These are phyloP conservation scores for Uloborus diversus DNA, from an alignment of 1,140 invertebrate species.

Conservation along the genomic window DNA sequence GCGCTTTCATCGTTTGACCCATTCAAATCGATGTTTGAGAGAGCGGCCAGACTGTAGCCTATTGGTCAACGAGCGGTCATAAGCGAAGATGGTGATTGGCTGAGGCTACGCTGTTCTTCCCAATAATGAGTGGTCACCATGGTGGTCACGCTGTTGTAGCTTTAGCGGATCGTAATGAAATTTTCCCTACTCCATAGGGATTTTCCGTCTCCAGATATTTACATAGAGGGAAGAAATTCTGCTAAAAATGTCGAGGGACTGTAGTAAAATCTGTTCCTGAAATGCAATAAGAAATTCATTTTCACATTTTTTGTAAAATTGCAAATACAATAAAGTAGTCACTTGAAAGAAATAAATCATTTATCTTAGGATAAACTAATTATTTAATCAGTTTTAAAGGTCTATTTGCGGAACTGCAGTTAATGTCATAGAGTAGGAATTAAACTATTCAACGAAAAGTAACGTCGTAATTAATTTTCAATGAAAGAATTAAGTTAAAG, in stretches of 20 bases:
- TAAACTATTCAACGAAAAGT: too few relatives aligned
- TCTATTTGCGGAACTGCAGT: too few relatives aligned
- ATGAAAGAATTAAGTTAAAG: too few relatives aligned
- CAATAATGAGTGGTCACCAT: slow-evolving; percentile 5
- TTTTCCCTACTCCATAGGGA: not conserved
- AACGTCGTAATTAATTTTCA: too few relatives aligned
- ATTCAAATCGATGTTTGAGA: slow-evolving; percentile 1
- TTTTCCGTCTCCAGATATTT: not conserved
- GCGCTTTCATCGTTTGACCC: not conserved
- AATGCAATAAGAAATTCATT: not conserved
- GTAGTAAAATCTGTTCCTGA: not conserved
- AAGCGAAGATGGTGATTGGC: not conserved
- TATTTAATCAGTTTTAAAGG: too few relatives aligned
- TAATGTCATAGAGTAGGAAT: too few relatives aligned
- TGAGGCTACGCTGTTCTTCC: not conserved
- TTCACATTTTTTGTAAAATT: too few relatives aligned
- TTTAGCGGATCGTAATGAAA: not conserved
- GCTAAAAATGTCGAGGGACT: not conserved
- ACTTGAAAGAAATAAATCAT: too few relatives aligned
- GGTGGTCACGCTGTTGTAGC: not conserved
- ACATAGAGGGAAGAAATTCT: not conserved
- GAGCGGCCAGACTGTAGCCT: not conserved
- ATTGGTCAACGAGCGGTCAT: not conserved
- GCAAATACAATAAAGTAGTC: too few relatives aligned
- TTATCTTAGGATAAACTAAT: too few relatives aligned